phyloP scores from a whole-genome alignment of 2,797 vertebrate species.

The Sebastes itinus region DNA sequence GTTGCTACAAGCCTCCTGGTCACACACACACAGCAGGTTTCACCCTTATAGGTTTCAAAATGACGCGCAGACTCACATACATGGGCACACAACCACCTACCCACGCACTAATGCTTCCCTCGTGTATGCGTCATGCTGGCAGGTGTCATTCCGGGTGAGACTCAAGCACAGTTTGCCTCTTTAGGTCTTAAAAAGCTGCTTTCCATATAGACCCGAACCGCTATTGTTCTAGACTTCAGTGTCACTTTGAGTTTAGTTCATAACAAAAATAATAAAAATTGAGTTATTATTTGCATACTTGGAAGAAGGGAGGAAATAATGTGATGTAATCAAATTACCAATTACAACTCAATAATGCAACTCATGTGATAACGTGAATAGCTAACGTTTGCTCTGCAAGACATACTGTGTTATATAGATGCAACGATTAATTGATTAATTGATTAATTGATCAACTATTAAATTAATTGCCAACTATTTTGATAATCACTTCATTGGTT shows the following conservation, averaged over 20 bases:
- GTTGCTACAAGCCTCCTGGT: slow-evolving; percentile 52
- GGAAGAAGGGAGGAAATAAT: neutral
- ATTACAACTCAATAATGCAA: neutral
- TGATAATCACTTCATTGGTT: too few relatives aligned
- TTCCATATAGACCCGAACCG: neutral
- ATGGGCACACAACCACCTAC: neutral
- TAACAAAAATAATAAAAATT: neutral
- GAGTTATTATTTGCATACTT: neutral
- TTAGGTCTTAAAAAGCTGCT: neutral
- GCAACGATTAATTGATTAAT: too few relatives aligned
- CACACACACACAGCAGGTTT: slow-evolving; percentile 45
- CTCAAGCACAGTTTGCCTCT: neutral
- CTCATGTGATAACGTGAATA: neutral
- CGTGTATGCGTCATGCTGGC: neutral
- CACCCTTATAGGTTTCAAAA: slow-evolving; percentile 28
- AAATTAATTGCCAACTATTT: too few relatives aligned
- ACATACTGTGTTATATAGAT: neutral
- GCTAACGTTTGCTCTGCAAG: neutral
- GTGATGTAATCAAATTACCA: neutral
- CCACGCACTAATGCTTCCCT: neutral
- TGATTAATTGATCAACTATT: too few relatives aligned
- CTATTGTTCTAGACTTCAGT: neutral
- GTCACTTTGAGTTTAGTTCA: neutral
- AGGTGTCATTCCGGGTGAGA: slow-evolving; percentile 23
- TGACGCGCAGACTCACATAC: slow-evolving; percentile 32